Evolutionary conservation across 2,888 invertebrate genomes (phyloP).

Genomic region (Cryptocephalus primarius): DNA sequence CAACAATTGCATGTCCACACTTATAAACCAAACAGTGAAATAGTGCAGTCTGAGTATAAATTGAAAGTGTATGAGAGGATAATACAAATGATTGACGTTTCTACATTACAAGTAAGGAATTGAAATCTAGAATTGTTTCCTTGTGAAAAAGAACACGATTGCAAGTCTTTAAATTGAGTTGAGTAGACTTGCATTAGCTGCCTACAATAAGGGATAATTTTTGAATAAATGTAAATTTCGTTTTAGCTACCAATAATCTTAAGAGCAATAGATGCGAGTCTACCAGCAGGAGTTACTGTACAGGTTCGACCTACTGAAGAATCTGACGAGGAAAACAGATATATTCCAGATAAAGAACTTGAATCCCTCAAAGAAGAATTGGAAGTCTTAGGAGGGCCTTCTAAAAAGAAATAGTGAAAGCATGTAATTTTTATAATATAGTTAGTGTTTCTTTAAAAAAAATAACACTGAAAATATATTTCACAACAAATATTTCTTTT

Average conservation of each 20-base stretch:
- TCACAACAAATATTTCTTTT: no score
- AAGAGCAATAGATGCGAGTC: constrained; percentile 58
- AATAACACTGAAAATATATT: no score
- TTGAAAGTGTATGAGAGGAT: constrained; percentile 53
- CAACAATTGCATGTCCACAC: constrained; percentile 57
- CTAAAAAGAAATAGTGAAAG: constrained; percentile 20
- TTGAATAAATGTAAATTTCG: no score
- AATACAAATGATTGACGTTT: no score
- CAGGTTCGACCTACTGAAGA: constrained; percentile 54
- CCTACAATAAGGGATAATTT: no score
- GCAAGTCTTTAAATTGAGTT: no score
- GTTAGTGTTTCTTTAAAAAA: no score
- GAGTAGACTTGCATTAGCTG: no score
- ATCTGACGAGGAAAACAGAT: constrained; percentile 61
- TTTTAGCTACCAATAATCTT: constrained; percentile 56
- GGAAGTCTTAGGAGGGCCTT: constrained; percentile 51
- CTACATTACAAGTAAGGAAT: constrained; percentile 1
- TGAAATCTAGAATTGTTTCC: no score
- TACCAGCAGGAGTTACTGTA: constrained; percentile 71
- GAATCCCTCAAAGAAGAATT: constrained; percentile 67
- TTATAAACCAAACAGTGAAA: constrained; percentile 58
- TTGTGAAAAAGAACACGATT: no score
- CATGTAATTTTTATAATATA: no score
- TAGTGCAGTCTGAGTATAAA: constrained; percentile 57
- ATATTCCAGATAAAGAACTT: constrained; percentile 77